Conservation (phyloP, 2,888 invertebrate genomes). For the Auanema sp. region DNA sequence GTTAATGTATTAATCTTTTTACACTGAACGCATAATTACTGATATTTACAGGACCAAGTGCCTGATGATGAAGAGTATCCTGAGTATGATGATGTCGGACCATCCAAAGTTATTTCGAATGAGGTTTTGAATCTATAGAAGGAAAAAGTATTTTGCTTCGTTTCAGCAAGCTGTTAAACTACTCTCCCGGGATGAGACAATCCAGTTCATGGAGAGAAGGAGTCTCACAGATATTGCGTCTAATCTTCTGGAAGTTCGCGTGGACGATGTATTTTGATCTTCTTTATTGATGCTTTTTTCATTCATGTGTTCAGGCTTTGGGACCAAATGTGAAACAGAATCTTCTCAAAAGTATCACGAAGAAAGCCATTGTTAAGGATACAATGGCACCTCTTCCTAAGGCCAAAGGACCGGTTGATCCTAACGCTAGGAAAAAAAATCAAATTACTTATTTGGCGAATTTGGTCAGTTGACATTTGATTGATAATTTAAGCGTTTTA, state of each 20-base stretch:
- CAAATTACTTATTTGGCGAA: conserved; percentile 63
- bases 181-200: conserved; percentile 42
- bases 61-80: not conserved
- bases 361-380: conserved; percentile 34
- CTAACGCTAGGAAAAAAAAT: conserved; percentile 58
- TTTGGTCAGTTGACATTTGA: conserved; percentile 25
- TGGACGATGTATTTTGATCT: conserved; percentile 42
- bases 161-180: conserved; percentile 40
- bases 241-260: conserved; percentile 56
- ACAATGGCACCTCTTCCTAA: conserved; percentile 33
- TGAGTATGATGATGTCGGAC: no score
- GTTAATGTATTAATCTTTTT: conserved; percentile 7
- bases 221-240: conserved; percentile 46
- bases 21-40: no score
- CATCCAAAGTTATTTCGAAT: no score
- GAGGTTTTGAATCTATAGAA: no score
- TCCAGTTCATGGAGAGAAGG: conserved; percentile 47
- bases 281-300: no score
- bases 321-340: conserved; percentile 57
- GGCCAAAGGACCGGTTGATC: conserved; percentile 26
- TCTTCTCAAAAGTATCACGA: conserved; percentile 51
- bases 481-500: not conserved
- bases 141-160: not conserved
- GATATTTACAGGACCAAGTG: conserved; percentile 22
- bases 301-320: conserved; percentile 41